phyloP scores from a whole-genome alignment of 2,113 vertebrate genomes.

The Brachionichthys hirsutus region DNA sequence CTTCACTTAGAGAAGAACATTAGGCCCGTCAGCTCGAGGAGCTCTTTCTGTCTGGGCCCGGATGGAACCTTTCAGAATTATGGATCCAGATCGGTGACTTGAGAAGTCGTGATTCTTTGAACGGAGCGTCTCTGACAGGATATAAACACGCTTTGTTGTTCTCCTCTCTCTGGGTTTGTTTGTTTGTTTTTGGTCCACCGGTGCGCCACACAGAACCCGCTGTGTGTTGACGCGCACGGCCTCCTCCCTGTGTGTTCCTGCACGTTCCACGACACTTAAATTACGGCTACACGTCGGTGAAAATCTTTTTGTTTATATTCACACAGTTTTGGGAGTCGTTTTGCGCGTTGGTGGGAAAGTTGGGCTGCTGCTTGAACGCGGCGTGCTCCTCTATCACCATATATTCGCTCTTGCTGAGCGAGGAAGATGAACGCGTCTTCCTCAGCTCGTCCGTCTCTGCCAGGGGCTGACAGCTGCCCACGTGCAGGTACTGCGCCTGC shows the following conservation, averaged over 20 bases:
- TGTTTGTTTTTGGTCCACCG: neutral
- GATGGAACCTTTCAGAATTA: constrained; percentile 39
- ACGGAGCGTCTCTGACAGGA: constrained; percentile 49
- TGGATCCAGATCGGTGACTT: constrained; percentile 46
- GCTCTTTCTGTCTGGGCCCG: constrained; percentile 27
- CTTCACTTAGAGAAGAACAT: constrained; percentile 17
- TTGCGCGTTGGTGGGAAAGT: constrained; percentile 81
- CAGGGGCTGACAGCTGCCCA: constrained; percentile 93
- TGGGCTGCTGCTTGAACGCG: constrained; percentile 87
- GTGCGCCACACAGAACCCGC: constrained; percentile 43
- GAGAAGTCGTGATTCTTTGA: constrained; percentile 39
- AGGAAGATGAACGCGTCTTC: constrained; percentile 89
- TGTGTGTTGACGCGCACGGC: constrained; percentile 35
- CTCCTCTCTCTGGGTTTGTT: neutral
- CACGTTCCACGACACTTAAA: constrained; percentile 3
- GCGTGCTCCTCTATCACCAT: constrained; percentile 95
- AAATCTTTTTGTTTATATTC: constrained; percentile 95
- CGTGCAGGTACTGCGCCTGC: constrained; percentile 94
- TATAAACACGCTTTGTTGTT: constrained; percentile 7
- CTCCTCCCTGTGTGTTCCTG: constrained; percentile 20
- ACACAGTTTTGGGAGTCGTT: constrained; percentile 91
- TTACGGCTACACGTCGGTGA: constrained; percentile 89
- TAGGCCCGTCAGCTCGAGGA: constrained; percentile 23
- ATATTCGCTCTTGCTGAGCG: constrained; percentile 95
- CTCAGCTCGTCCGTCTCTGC: constrained; percentile 87